Conservation (phyloP, 2,888 invertebrate genomes). For the Polyploca ridens region DNA sequence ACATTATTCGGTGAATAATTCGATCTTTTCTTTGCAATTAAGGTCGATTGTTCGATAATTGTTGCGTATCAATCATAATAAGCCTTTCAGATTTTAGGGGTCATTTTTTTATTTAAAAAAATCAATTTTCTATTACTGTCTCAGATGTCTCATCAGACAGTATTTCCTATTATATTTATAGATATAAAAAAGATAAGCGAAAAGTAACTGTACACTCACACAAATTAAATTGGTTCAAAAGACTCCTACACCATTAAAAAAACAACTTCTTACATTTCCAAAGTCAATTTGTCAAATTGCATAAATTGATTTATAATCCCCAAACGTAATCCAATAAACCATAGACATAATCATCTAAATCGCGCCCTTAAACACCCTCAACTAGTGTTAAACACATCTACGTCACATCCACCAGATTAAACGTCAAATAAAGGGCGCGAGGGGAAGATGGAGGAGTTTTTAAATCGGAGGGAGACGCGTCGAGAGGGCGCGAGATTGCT, state of each 20-base stretch:
- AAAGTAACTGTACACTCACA: too few species aligned
- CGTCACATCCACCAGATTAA: slow-evolving; percentile 72
- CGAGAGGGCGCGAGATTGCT: slow-evolving; percentile 36
- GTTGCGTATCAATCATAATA: background rate
- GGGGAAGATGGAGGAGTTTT: slow-evolving; percentile 61
- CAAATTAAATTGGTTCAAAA: too few species aligned
- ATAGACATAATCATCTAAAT: slow-evolving; percentile 53
- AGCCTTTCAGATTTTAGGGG: background rate
- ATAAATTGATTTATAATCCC: background rate
- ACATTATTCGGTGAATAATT: background rate
- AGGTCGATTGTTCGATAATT: background rate
- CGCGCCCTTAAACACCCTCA: slow-evolving; percentile 33
- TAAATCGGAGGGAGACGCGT: slow-evolving; percentile 54
- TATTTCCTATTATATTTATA: too few species aligned
- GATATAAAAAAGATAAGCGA: too few species aligned
- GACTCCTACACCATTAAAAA: too few species aligned
- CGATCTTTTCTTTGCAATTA: slow-evolving; percentile 5
- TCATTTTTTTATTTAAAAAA: background rate
- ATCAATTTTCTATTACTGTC: too few species aligned
- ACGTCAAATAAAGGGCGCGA: slow-evolving; percentile 55
- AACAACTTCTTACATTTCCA: background rate
- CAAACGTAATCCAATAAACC: slow-evolving; percentile 49
- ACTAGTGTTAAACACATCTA: slow-evolving; percentile 46
- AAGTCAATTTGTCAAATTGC: background rate
- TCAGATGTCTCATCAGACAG: too few species aligned